Evolutionary conservation across 2,113 vertebrate genomes (phyloP).

Genomic region (Myotis brandtii): DNA sequence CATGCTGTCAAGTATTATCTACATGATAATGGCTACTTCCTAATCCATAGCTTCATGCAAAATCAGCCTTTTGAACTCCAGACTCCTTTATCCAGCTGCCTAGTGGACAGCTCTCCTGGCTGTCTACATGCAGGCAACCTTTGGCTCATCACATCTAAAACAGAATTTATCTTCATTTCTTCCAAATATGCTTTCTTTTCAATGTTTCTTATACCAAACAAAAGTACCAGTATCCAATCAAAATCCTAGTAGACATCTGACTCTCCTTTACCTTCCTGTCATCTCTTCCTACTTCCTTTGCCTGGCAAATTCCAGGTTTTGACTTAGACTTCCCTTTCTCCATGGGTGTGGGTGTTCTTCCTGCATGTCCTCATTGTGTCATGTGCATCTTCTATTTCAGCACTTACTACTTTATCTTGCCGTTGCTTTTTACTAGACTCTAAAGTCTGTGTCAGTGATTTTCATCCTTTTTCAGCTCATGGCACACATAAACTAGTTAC

Average conservation of each 20-base stretch:
- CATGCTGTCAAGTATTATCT: neutral
- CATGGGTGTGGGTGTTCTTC: neutral
- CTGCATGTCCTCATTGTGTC: neutral
- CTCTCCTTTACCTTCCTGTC: neutral
- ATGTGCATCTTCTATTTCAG: neutral
- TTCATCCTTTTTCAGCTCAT: neutral
- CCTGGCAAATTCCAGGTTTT: neutral
- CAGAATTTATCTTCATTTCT: neutral
- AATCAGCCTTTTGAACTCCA: neutral
- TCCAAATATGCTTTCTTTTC: neutral
- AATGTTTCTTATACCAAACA: neutral
- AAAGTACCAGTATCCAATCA: neutral
- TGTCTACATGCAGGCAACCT: neutral
- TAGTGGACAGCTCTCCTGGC: neutral
- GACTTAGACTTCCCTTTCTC: neutral
- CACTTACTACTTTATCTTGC: neutral
- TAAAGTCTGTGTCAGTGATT: neutral
- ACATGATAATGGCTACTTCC: neutral
- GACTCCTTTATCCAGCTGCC: neutral
- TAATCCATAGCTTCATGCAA: conserved; percentile 2
- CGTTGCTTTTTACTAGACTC: neutral
- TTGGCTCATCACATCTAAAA: neutral
- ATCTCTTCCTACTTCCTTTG: neutral
- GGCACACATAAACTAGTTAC: neutral
- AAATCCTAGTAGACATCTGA: neutral